Evolutionary conservation across 2,113 vertebrate species (phyloP), one percentile per base, ranked within the genome.

Genomic region (Zootoca vivipara): DNA sequence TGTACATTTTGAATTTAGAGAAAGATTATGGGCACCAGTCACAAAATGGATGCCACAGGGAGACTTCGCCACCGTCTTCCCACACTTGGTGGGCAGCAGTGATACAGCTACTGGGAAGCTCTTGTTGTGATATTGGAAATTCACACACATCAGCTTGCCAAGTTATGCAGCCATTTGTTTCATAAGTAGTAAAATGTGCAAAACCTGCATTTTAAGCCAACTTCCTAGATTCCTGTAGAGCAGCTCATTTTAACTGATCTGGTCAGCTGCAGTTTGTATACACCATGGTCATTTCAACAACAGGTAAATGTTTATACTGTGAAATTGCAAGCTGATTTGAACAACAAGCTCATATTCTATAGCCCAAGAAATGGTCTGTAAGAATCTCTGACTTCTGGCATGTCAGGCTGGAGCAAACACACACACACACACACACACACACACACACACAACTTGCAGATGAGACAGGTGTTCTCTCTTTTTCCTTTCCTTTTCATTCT

Each of bases 401-500:
- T 5, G 15, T 64, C 83, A 85, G 15, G 18, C 24, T n/a, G 56
- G 26, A 75, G 6, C n/a, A 75, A 18, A 15, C 7, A 40, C 20
- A 40, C 46, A 52, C 22, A 42, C 16, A 40, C 46, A 52, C 22
- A 42, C 16, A 40, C 46, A 52, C 22, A 42, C 16, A 40, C n/a
- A 15, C 7, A 40, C 20, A 40, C 46, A 52, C 22, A 42, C 16
- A 40, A 67, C 33, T 67, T 67, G 24, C 35, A 64, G n/a, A 6
- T 38, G 28, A 52, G 26, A 30, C 40, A 15, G 7, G 30, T 12
- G 8, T 0, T 0, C 28, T 78, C n/a, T 93, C n/a, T 58, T 80
- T 78, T 64, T 93, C 33, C 42, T 46, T 82, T 78, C 46, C 6
- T 46, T 82, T 91, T 77, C 3, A 46, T 78, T 86, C 73, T 93